Evolutionary conservation across 2,797 vertebrate species (phyloP).

Genomic region (Stomatorhinus walkeri): DNA sequence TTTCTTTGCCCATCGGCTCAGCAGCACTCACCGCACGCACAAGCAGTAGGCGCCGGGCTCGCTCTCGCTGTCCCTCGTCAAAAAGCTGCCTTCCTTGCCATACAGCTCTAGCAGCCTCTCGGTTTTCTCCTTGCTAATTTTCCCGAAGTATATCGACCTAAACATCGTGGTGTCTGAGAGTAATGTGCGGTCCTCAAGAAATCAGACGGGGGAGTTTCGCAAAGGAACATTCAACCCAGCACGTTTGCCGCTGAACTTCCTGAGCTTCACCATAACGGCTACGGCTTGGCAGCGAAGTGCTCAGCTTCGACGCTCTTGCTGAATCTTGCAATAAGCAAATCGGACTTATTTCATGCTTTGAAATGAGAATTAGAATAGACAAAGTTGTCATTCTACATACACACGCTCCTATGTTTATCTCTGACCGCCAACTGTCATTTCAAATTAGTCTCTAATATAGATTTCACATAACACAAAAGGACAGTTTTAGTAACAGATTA

Average conservation of each 20-base stretch:
- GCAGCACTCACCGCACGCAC: constrained; percentile 29
- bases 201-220: background rate
- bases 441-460: background rate
- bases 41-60: constrained; percentile 23
- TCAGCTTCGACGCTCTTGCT: background rate
- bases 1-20: background rate
- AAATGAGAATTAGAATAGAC: background rate
- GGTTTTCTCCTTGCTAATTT: constrained; percentile 25
- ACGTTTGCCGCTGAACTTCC: constrained; percentile 23
- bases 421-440: background rate
- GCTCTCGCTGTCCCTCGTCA: constrained; percentile 27
- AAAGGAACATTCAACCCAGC: background rate
- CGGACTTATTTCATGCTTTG: background rate
- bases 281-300: background rate
- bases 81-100: constrained; percentile 29
- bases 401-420: background rate
- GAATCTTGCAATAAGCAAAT: background rate
- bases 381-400: background rate
- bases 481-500: background rate
- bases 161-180: constrained; percentile 14
- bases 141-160: constrained; percentile 28
- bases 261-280: constrained; percentile 1
- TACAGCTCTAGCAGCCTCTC: constrained; percentile 23
- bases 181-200: background rate
- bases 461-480: background rate